Base-by-base conservation (phyloP, 2,888 invertebrate species). In the Torymus auratus region DNA sequence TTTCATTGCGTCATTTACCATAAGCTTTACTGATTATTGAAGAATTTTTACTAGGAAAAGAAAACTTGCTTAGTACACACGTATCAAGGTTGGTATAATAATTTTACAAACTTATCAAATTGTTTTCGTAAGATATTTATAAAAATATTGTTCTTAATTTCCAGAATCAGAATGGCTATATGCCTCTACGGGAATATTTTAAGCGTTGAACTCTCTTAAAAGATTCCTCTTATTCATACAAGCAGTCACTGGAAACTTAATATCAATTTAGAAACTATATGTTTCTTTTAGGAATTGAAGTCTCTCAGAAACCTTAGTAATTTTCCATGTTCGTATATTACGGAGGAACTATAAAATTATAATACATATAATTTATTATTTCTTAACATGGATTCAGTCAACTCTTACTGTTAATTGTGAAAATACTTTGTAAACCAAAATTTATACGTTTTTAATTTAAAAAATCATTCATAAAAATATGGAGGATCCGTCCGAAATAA, bases 181-280 rank as follows among this genome's bases (percentile, higher is more conserved):
- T 28, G 50, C 20, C 12, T 58, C 23, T n/a, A 20, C 17, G 3
- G 1, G 17, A 5, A 52, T 15, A 23, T 70, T 67, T 17, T 78
- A 61, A 67, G 78, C 78, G 61, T 78, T 78, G 72, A 78, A 78
- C 53, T 78, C 78, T 67, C 78, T 78, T 58, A 11, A 12, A 53
- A 60, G 67, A 72, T 64, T 78, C 71, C 71, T 64, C 71, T 64
- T 71, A 71, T 65, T 71, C 76, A 61, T 50, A 23, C 53, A 65
- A 7, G 52, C 56, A 78, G 60, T 78, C 67, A 58, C 72, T 60
- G 50, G 55, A 61, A 67, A 60, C 61, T 72, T 20, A 23, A 78
- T 72, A 67, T 72, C 60, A 17, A 61, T 72, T 71, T 65, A 60
- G 13, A 15, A 62, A 41, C 17, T 7, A 71, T 56, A 71, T 5